These are phyloP conservation scores for rabbit (Oryctolagus cuniculus) DNA, from an alignment of 2,113 vertebrate species.

Conservation along the genomic window DNA sequence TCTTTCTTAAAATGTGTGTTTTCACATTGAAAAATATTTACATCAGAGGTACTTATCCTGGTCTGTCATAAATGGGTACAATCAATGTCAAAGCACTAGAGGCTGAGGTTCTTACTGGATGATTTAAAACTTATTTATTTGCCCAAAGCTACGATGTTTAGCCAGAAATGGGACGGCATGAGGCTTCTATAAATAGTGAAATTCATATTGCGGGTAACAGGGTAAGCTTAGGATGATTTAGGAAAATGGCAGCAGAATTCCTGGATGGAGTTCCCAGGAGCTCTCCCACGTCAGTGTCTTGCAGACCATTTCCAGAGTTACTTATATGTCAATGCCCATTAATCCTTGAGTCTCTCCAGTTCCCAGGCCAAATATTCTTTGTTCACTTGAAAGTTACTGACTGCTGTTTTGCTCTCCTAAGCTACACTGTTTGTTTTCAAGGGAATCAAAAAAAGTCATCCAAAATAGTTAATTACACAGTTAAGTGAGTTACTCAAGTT, in stretches of 20 bases:
- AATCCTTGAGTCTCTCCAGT: not conserved
- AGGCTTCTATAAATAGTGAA: not conserved
- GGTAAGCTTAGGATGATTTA: not conserved
- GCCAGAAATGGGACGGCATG: not conserved
- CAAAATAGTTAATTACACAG: conserved; percentile 6
- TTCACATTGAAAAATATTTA: conserved; percentile 67
- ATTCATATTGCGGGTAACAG: not conserved
- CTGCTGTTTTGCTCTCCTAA: not conserved
- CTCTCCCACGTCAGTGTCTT: not conserved
- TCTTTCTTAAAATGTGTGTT: conserved; percentile 69
- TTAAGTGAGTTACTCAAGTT: not conserved
- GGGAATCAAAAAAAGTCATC: not conserved
- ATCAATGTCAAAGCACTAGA: conserved; percentile 82
- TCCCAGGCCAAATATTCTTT: conserved; percentile 2
- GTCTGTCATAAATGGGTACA: conserved; percentile 89
- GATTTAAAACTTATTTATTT: conserved; percentile 37
- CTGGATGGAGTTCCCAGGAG: not conserved
- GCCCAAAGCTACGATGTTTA: not conserved
- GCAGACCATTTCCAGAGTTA: not conserved
- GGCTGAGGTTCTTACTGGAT: not conserved
- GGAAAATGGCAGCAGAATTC: not conserved
- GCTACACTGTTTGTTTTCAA: conserved; percentile 30
- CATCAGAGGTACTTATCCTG: conserved; percentile 70
- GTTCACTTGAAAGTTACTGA: not conserved
- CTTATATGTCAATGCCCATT: not conserved